Percentiles rank a stretch among this genome's conserved stretches.
Evolutionary conservation across 2,888 invertebrate species (phyloP).

Genomic region (Parthenolecanium corni): DNA sequence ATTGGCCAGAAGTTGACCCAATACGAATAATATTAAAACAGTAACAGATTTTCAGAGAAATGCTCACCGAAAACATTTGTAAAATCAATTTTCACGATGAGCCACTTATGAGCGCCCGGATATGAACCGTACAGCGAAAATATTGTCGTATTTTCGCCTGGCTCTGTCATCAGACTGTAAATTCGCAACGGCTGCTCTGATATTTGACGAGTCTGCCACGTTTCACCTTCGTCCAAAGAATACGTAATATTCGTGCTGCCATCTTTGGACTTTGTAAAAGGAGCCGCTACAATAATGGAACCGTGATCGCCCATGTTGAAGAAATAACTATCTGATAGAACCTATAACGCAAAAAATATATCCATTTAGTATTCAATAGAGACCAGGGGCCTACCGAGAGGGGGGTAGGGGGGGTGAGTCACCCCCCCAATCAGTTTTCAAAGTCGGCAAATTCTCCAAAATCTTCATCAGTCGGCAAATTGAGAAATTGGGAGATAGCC

Average conservation of each 20-base stretch:
- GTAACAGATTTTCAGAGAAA: neutral
- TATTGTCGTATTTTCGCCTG: slow-evolving; percentile 83
- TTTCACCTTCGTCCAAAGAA: slow-evolving; percentile 74
- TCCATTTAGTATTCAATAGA: too few species aligned
- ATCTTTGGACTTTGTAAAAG: slow-evolving; percentile 55
- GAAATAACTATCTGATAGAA: slow-evolving; percentile 65
- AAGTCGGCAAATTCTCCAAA: too few species aligned
- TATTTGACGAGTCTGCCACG: slow-evolving; percentile 63
- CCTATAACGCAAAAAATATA: slow-evolving; percentile 36
- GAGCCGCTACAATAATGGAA: slow-evolving; percentile 72
- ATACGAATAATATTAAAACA: too few species aligned
- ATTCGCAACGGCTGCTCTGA: slow-evolving; percentile 61
- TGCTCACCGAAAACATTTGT: slow-evolving; percentile 44
- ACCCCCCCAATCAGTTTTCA: too few species aligned
- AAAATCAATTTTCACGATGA: slow-evolving; percentile 63
- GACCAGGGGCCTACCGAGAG: too few species aligned
- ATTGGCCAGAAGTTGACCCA: too few species aligned
- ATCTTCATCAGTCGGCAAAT: too few species aligned
- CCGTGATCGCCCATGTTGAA: slow-evolving; percentile 88
- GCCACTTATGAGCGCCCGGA: slow-evolving; percentile 70
- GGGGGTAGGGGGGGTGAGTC: too few species aligned
- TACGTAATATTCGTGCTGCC: slow-evolving; percentile 69
- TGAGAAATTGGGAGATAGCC: too few species aligned
- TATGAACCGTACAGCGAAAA: slow-evolving; percentile 82
- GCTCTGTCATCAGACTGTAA: slow-evolving; percentile 86